phyloP scores from a whole-genome alignment of 2,888 invertebrate species.

The Temnothorax unifasciatus region DNA sequence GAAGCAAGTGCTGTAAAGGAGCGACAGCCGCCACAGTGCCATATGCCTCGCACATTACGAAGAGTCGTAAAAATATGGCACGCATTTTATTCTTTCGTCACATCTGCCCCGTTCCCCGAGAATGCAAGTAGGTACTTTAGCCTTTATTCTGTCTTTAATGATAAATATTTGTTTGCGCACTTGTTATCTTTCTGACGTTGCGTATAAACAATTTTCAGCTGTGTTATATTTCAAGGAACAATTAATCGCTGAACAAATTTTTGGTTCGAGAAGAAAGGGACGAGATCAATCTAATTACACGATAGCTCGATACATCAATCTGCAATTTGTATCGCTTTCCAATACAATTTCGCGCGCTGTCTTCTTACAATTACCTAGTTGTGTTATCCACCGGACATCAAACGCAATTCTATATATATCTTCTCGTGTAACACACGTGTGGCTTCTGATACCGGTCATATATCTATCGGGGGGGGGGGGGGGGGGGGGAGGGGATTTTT shows the following conservation, averaged over 20 bases:
- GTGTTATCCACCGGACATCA: neutral
- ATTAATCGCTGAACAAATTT: neutral
- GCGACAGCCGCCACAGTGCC: constrained; percentile 74
- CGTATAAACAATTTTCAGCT: neutral
- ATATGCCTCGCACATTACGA: constrained; percentile 78
- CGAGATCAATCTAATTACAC: neutral
- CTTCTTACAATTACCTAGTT: neutral
- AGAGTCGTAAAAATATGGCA: constrained; percentile 77
- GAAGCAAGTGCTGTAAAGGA: constrained; percentile 69
- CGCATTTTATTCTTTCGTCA: constrained; percentile 72
- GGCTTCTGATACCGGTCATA: constrained; percentile 27
- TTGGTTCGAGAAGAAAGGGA: neutral
- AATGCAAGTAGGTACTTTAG: neutral
- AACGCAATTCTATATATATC: constrained; percentile 4
- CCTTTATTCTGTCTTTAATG: constrained; percentile 1
- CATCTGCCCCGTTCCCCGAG: constrained; percentile 30
- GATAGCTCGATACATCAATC: neutral
- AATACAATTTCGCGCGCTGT: neutral
- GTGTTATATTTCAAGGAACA: neutral
- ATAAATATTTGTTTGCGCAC: neutral
- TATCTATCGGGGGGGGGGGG: constrained; percentile 17
- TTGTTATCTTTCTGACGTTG: neutral
- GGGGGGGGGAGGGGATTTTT: neutral
- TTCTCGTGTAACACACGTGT: constrained; percentile 38
- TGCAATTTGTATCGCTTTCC: neutral